Conservation (phyloP, 2,113 vertebrate genomes). For the Xiphophorus couchianus region DNA sequence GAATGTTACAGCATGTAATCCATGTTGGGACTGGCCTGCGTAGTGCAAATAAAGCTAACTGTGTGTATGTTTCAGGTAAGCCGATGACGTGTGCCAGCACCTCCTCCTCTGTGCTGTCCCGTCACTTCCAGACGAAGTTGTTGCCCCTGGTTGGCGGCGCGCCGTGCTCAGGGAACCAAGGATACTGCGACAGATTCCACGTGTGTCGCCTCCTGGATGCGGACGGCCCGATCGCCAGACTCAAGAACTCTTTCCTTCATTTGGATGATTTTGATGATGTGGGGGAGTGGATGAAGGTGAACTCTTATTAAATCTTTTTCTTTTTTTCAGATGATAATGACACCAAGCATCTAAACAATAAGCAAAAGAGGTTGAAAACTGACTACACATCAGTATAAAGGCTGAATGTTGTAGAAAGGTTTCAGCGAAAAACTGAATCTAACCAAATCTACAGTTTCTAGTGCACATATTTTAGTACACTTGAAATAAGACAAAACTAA, state of each 20-base stretch:
- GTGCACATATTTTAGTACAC: too few relatives aligned
- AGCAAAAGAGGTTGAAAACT: background rate
- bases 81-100: slow-evolving; percentile 80
- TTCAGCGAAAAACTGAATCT: background rate
- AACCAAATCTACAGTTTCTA: too few relatives aligned
- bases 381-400: background rate
- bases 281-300: slow-evolving; percentile 82
- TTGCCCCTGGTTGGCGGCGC: slow-evolving; percentile 71
- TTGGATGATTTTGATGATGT: slow-evolving; percentile 74
- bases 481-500: too few relatives aligned
- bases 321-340: background rate
- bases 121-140: slow-evolving; percentile 66
- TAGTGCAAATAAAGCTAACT: background rate
- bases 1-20: background rate
- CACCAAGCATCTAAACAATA: too few relatives aligned
- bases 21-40: background rate
- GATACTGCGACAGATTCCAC: slow-evolving; percentile 83
- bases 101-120: slow-evolving; percentile 68
- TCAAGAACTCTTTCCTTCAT: slow-evolving; percentile 80
- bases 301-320: accelerated
- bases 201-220: slow-evolving; percentile 80
- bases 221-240: slow-evolving; percentile 80
- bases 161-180: slow-evolving; percentile 74
- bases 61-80: slow-evolving; percentile 52
- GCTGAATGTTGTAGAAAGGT: background rate